phyloP scores from a whole-genome alignment of 1,140 invertebrate genomes.

The Drosophila chauvacae region DNA sequence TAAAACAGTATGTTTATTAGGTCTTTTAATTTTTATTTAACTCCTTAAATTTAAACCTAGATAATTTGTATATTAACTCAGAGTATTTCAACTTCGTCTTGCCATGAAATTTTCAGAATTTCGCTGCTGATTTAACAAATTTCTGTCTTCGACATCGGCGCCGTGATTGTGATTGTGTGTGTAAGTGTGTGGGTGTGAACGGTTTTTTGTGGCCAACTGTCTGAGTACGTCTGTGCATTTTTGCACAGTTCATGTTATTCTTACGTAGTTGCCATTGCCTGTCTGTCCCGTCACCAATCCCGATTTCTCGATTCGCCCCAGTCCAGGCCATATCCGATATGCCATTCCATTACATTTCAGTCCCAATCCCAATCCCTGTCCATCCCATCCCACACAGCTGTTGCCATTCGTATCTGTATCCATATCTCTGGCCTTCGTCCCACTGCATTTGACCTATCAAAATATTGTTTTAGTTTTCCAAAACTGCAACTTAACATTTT shows the following conservation, averaged over 20 bases:
- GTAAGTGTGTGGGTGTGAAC: conserved; percentile 32
- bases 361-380: not conserved
- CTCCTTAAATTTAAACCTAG: not conserved
- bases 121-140: conserved; percentile 79
- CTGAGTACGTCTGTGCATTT: conserved; percentile 60
- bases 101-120: conserved; percentile 5
- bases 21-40: not conserved
- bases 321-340: conserved; percentile 22
- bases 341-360: conserved; percentile 5
- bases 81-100: not conserved
- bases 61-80: not conserved
- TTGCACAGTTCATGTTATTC: conserved; percentile 76
- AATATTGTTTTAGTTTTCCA: conserved; percentile 76
- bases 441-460: conserved; percentile 73
- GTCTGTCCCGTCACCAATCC: conserved; percentile 59
- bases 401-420: conserved; percentile 36
- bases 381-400: conserved; percentile 26
- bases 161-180: conserved; percentile 54
- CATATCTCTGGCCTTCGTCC: conserved; percentile 29
- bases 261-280: conserved; percentile 73
- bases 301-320: conserved; percentile 18
- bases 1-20: no score
- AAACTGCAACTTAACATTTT: conserved; percentile 51
- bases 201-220: conserved; percentile 50
- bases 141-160: conserved; percentile 69